Conservation (phyloP, 2,797 vertebrate genomes). For the Notamacropus eugenii region DNA sequence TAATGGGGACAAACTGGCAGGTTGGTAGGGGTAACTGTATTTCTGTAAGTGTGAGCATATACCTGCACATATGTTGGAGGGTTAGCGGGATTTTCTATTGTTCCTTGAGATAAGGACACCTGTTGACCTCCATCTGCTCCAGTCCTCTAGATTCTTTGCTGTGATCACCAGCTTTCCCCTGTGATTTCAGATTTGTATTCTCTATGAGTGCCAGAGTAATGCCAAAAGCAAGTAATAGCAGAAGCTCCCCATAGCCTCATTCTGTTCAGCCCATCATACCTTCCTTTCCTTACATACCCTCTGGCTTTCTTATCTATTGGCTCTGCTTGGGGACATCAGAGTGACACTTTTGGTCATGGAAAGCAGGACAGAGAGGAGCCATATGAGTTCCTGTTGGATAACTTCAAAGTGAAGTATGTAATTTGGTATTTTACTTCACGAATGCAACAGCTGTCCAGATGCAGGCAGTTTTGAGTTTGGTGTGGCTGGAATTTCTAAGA, state of each 20-base stretch:
- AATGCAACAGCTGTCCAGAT: slow-evolving; percentile 49
- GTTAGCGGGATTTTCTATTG: not conserved
- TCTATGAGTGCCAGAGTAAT: not conserved
- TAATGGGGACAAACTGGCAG: not conserved
- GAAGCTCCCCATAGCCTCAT: not conserved
- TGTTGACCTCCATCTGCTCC: not conserved
- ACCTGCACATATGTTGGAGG: not conserved
- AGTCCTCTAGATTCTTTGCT: not conserved
- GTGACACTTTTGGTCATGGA: not conserved
- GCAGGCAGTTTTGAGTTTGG: slow-evolving; percentile 70
- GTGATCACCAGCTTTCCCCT: rapidly evolving
- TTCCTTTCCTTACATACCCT: not conserved
- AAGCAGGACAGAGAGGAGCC: not conserved
- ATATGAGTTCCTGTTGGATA: not conserved
- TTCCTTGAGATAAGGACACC: not conserved
- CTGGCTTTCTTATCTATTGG: not conserved
- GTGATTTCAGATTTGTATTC: not conserved
- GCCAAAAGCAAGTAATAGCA: not conserved
- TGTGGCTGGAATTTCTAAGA: slow-evolving; percentile 70
- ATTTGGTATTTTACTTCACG: slow-evolving; percentile 23
- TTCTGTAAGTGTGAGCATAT: not conserved
- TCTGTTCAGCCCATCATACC: not conserved
- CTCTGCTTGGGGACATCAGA: not conserved
- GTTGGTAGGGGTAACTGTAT: not conserved
- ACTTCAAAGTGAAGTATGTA: not conserved